Evolutionary conservation across 2,888 invertebrate genomes (phyloP).

Genomic region (Zhuqinia jingwanae): DNA sequence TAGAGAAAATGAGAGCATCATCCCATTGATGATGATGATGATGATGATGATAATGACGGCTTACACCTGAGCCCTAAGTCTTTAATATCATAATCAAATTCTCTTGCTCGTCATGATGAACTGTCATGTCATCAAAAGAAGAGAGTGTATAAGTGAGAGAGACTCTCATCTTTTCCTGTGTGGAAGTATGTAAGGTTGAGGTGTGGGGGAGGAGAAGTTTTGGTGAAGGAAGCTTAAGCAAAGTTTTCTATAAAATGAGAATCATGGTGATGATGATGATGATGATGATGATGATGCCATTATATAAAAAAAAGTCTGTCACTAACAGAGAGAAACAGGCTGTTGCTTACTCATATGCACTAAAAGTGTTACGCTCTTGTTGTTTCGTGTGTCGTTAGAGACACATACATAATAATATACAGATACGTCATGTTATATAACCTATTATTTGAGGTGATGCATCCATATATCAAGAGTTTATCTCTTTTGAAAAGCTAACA

Average conservation of each 20-base stretch:
- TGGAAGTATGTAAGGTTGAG: background rate
- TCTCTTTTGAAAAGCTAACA: slow-evolving; percentile 31
- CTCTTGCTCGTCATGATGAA: slow-evolving; percentile 62
- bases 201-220: slow-evolving; percentile 8
- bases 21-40: slow-evolving; percentile 13
- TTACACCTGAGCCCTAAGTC: slow-evolving; percentile 68
- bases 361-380: background rate
- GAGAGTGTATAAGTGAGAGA: slow-evolving; percentile 8
- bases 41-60: slow-evolving; percentile 43
- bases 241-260: no score
- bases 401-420: background rate
- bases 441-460: background rate
- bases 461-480: slow-evolving; percentile 37
- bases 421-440: slow-evolving; percentile 12
- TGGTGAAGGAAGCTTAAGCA: slow-evolving; percentile 26
- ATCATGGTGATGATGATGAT: no score
- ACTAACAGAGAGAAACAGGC: slow-evolving; percentile 6
- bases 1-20: slow-evolving; percentile 27
- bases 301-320: slow-evolving; percentile 9
- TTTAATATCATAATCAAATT: slow-evolving; percentile 72
- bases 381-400: background rate
- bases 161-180: no score
- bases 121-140: slow-evolving; percentile 60
- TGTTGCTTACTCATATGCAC: background rate
- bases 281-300: slow-evolving; percentile 10